Conservation (phyloP, 1,140 invertebrate genomes). For the Physella acuta region DNA sequence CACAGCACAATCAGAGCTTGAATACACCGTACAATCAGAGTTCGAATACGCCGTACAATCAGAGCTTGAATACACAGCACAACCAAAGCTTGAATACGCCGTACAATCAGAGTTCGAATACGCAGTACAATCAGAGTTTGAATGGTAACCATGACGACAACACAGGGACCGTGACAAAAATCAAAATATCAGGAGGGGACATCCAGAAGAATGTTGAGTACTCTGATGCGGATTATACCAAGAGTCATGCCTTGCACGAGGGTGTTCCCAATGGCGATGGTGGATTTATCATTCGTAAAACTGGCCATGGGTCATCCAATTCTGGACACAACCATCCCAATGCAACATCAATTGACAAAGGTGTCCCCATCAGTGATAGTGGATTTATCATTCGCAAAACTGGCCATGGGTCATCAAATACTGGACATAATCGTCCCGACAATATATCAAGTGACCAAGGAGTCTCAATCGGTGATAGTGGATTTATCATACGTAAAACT, state of each 20-base stretch:
- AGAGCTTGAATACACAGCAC: too few relatives aligned
- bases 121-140: background rate
- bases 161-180: slow-evolving; percentile 8
- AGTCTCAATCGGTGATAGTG: too few relatives aligned
- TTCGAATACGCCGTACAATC: too few relatives aligned
- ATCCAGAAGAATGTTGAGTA: slow-evolving; percentile 1
- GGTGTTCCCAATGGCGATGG: background rate
- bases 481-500: background rate
- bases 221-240: slow-evolving; percentile 18
- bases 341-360: too few relatives aligned
- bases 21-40: too few relatives aligned
- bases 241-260: background rate
- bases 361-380: background rate
- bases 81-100: too few relatives aligned
- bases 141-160: background rate
- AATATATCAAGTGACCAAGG: too few relatives aligned
- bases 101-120: too few relatives aligned
- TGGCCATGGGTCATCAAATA: background rate
- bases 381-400: background rate
- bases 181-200: background rate
- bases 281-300: background rate
- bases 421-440: too few relatives aligned
- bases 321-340: background rate
- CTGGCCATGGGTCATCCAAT: background rate
- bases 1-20: too few relatives aligned